Evolutionary conservation across 2,888 invertebrate species (phyloP).

Genomic region (Odontocolon sp.): DNA sequence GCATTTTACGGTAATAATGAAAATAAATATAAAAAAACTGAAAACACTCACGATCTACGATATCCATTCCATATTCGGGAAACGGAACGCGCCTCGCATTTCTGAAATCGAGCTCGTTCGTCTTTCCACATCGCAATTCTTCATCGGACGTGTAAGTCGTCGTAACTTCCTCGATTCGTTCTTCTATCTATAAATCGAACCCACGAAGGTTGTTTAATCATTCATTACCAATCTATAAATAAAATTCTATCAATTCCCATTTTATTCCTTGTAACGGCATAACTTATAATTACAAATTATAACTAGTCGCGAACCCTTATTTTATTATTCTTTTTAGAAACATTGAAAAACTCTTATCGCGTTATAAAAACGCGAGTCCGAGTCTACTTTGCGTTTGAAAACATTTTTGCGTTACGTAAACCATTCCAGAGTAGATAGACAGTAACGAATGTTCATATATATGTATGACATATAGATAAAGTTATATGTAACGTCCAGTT

Average conservation of each 20-base stretch:
- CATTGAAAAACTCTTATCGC: background rate
- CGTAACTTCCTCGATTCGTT: constrained; percentile 81
- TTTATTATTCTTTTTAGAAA: background rate
- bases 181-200: constrained; percentile 78
- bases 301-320: background rate
- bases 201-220: background rate
- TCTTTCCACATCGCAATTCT: constrained; percentile 70
- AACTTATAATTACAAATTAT: too few relatives aligned
- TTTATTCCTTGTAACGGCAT: too few relatives aligned
- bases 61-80: constrained; percentile 87
- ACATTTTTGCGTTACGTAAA: constrained; percentile 14
- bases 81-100: constrained; percentile 83
- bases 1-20: background rate
- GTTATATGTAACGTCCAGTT: background rate
- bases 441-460: too few relatives aligned
- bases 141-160: constrained; percentile 77
- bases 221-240: too few relatives aligned
- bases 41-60: constrained; percentile 82
- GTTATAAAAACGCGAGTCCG: background rate
- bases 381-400: background rate
- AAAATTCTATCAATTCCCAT: too few relatives aligned
- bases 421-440: background rate
- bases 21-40: background rate
- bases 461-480: background rate
- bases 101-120: constrained; percentile 71